A percentile compares a stretch with the other conserved stretches of the same genome.
Evolutionary conservation across 2,797 vertebrate genomes (phyloP).

Genomic region (Ateles fusciceps): DNA sequence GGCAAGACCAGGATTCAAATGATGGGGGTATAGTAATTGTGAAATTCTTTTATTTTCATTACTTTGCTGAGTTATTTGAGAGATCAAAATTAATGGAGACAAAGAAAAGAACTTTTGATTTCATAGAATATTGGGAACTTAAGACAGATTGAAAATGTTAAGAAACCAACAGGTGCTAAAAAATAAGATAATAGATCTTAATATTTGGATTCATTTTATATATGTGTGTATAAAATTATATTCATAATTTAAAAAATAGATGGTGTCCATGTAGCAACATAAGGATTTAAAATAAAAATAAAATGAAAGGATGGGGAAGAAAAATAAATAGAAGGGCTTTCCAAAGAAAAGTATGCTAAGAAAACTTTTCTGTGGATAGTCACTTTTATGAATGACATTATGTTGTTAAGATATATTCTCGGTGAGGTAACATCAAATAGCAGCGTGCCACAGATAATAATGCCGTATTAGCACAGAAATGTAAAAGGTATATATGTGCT

Average conservation of each 20-base stretch:
- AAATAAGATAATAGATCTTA: not conserved
- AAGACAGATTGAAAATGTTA: not conserved
- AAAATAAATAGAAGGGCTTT: not conserved
- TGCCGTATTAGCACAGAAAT: not conserved
- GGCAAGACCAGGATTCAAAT: not conserved
- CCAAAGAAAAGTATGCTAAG: not conserved
- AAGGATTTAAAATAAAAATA: not conserved
- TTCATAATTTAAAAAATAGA: not conserved
- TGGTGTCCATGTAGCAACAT: not conserved
- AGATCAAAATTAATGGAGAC: not conserved
- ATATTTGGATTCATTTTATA: slow-evolving; percentile 16
- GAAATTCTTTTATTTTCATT: slow-evolving; percentile 12
- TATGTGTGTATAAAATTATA: not conserved
- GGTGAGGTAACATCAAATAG: not conserved
- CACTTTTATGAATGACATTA: not conserved
- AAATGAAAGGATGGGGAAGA: not conserved
- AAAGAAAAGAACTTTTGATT: not conserved
- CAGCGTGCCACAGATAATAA: not conserved
- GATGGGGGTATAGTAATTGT: not conserved
- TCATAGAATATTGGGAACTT: not conserved
- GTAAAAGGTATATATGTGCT: not conserved
- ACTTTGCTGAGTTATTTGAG: not conserved
- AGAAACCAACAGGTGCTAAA: not conserved
- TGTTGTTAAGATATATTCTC: not conserved
- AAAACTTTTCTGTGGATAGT: not conserved